phyloP scores from a whole-genome alignment of 2,797 vertebrate genomes.

The Trematomus bernacchii region DNA sequence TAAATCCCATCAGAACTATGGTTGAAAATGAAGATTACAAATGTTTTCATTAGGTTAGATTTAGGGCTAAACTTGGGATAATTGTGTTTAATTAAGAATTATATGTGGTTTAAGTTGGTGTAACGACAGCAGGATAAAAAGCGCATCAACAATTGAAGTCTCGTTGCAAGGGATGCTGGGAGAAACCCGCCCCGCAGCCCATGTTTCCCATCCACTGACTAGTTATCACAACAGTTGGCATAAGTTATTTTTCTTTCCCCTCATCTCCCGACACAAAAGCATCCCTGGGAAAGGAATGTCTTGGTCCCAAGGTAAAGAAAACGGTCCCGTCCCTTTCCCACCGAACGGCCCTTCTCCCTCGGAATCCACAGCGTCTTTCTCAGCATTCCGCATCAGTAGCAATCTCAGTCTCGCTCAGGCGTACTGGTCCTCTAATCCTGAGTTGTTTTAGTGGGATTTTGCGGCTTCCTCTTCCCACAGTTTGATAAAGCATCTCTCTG shows the following conservation, averaged over 20 bases:
- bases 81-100: neutral
- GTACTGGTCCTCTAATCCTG: constrained; percentile 86
- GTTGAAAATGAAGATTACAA: neutral
- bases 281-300: constrained; percentile 91
- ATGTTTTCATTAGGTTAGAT: neutral
- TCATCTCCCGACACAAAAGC: constrained; percentile 86
- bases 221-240: constrained; percentile 78
- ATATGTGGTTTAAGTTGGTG: neutral
- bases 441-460: constrained; percentile 90
- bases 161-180: constrained; percentile 66
- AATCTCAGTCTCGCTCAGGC: constrained; percentile 86
- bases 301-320: constrained; percentile 90
- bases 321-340: constrained; percentile 86
- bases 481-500: constrained; percentile 85
- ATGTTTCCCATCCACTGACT: constrained; percentile 79
- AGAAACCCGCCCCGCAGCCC: constrained; percentile 66
- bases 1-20: constrained; percentile 7
- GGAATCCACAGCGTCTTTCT: constrained; percentile 87
- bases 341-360: constrained; percentile 82
- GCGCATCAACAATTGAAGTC: constrained; percentile 28
- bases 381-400: constrained; percentile 91
- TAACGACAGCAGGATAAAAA: constrained; percentile 23
- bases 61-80: neutral
- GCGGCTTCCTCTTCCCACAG: constrained; percentile 92
- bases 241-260: constrained; percentile 85